Evolutionary conservation across 2,888 invertebrate genomes (phyloP), one percentile per base, ranked within the genome.

Genomic region (Diarsia rubi): DNA sequence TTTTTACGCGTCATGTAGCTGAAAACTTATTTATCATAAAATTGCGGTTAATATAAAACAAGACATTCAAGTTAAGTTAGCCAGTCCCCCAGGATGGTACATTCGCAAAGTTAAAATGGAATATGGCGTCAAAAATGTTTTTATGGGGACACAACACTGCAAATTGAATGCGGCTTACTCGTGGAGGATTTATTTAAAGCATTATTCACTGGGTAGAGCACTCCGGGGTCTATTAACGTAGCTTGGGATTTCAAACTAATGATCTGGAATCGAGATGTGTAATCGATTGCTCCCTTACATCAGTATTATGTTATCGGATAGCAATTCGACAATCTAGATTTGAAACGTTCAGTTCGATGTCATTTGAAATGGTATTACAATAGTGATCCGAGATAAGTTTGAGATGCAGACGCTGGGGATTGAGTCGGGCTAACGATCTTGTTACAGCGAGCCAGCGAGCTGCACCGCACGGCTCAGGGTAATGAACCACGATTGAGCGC

Each of bases 381-480:
- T 88, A 78, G 86, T 82, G 75, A 85, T 85, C 73, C 45, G 60
- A 79, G 87, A 88, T 88, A 86, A 86, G 75, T 85, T 86, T 71
- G 83, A 76, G 78, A 82, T 83, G 73, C 78, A 86, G 84, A 77
- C 82, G 73, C 45, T 57, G 69, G 78, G 75, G 79, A 86, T 86
- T 81, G 84, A 89, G 87, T 88, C 88, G 69, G 79, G 81, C 88
- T 91, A 90, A 91, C 91, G 89, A 91, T 90, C 87, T 90, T 90
- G 89, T 90, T 90, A 90, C 84, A 83, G 84, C 75, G 82, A 83
- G 73, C 69, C 82, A 78, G 78, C 82, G 79, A 81, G 72, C 80
- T 83, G 83, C 82, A 85, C 80, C 77, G 69, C 79, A 71, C 75
- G 70, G 79, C 82, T 87, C 83, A 83, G 89, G 84, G 86, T 90